A percentile compares a stretch with the other conserved stretches of the same genome.
Conservation (phyloP, 2,888 invertebrate genomes). For the Smittia aterrima region DNA sequence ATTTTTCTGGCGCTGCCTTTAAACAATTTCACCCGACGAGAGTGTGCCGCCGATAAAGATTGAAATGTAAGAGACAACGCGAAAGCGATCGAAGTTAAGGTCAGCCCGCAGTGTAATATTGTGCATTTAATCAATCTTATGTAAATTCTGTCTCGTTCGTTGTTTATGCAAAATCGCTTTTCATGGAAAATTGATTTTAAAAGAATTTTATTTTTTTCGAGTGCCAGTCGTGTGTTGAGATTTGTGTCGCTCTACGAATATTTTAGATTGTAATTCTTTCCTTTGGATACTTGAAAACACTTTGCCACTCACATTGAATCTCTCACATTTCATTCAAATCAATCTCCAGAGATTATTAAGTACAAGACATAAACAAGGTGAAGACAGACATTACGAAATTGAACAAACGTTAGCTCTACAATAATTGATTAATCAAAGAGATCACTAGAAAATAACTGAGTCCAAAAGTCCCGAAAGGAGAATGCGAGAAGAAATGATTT, state of each 20-base stretch:
- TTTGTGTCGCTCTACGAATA: background rate
- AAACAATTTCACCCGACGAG: background rate
- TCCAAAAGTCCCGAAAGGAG: background rate
- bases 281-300: too few relatives aligned
- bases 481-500: conserved; percentile 1
- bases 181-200: background rate
- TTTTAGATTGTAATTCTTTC: background rate
- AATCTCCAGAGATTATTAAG: background rate
- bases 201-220: background rate
- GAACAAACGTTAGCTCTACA: background rate
- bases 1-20: background rate
- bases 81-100: conserved; percentile 21
- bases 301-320: background rate
- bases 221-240: background rate
- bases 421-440: conserved; percentile 21
- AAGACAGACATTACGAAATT: background rate
- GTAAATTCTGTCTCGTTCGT: conserved; percentile 20
- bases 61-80: conserved; percentile 13
- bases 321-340: background rate
- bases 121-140: conserved; percentile 41
- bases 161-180: conserved; percentile 6
- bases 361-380: background rate
- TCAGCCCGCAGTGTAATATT: conserved; percentile 35
- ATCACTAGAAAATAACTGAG: background rate
- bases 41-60: conserved; percentile 21